A percentile compares a stretch with the other conserved stretches of the same genome.
Conservation (phyloP, 2,797 vertebrate species). For the Crax fasciolata region DNA sequence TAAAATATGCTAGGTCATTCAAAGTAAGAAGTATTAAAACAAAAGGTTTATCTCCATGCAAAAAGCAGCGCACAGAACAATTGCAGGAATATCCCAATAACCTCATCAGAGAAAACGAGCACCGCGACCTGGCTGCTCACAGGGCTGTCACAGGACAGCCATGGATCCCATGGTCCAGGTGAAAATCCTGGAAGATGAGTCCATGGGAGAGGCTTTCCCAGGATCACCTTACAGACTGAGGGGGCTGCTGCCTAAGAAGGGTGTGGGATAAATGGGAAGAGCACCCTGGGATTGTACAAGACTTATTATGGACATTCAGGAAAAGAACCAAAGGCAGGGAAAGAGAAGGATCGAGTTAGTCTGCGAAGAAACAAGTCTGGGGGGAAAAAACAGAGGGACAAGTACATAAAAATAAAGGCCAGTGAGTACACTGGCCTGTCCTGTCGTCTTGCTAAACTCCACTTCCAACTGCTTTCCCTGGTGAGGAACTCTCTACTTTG, state of each 20-base stretch:
- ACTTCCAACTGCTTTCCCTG: not conserved
- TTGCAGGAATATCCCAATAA: not conserved
- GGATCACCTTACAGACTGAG: fast-evolving
- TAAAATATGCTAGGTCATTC: not conserved
- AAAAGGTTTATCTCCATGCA: not conserved
- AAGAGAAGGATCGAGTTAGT: not conserved
- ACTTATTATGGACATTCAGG: not conserved
- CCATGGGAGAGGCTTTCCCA: not conserved
- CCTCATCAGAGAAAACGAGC: fast-evolving
- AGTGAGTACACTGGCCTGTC: not conserved
- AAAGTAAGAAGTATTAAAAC: not conserved
- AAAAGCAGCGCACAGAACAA: not conserved
- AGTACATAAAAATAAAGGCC: not conserved
- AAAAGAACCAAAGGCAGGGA: not conserved
- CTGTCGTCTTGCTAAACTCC: not conserved
- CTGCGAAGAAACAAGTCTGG: not conserved
- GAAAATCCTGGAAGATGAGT: not conserved
- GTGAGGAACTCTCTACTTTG: not conserved
- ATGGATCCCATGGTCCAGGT: fast-evolving
- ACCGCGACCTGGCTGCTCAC: not conserved
- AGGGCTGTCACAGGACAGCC: not conserved
- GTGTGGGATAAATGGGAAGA: not conserved
- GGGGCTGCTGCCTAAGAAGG: not conserved
- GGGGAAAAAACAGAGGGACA: not conserved
- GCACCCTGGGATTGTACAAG: not conserved